Percentiles rank a stretch among this genome's conserved stretches.
These are phyloP conservation scores for Heliconius cydno DNA, from an alignment of 2,888 invertebrate genomes.

Conservation along the genomic window DNA sequence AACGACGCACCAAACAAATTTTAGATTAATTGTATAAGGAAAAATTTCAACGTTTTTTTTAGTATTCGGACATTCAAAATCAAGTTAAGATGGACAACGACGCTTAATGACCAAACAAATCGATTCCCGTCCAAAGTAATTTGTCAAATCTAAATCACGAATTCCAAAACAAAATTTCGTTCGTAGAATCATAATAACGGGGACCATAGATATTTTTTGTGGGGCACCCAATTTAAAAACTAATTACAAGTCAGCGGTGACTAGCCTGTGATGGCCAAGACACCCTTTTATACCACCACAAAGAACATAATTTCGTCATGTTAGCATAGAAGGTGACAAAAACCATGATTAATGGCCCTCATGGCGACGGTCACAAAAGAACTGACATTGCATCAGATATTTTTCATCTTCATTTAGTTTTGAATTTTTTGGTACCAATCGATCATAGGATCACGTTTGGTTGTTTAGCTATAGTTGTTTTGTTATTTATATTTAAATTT, in stretches of 20 bases:
- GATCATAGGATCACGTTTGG: constrained; percentile 7
- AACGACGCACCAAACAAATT: not conserved
- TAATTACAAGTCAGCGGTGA: constrained; percentile 77
- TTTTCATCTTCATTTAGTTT: constrained; percentile 47
- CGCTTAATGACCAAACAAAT: constrained; percentile 47
- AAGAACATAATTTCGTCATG: constrained; percentile 79
- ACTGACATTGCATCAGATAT: constrained; percentile 59
- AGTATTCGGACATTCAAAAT: constrained; percentile 39
- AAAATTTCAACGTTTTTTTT: constrained; percentile 29
- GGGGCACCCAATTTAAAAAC: constrained; percentile 79
- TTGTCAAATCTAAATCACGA: constrained; percentile 78
- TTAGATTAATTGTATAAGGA: constrained; percentile 25
- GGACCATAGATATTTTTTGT: constrained; percentile 72
- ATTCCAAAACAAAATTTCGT: constrained; percentile 62
- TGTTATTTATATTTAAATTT: not conserved
- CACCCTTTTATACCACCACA: constrained; percentile 70
- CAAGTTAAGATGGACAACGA: constrained; percentile 42
- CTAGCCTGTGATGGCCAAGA: constrained; percentile 73
- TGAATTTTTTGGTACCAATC: constrained; percentile 17
- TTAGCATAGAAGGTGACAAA: constrained; percentile 77
- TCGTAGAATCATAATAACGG: constrained; percentile 72
- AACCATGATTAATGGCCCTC: constrained; percentile 78
- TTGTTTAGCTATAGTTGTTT: not conserved
- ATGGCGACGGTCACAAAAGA: constrained; percentile 66
- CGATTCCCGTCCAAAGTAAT: constrained; percentile 64